Percentiles rank a stretch among this genome's conserved stretches.
Evolutionary conservation across 2,797 vertebrate species (phyloP).

Genomic region (Denticeps clupeoides): DNA sequence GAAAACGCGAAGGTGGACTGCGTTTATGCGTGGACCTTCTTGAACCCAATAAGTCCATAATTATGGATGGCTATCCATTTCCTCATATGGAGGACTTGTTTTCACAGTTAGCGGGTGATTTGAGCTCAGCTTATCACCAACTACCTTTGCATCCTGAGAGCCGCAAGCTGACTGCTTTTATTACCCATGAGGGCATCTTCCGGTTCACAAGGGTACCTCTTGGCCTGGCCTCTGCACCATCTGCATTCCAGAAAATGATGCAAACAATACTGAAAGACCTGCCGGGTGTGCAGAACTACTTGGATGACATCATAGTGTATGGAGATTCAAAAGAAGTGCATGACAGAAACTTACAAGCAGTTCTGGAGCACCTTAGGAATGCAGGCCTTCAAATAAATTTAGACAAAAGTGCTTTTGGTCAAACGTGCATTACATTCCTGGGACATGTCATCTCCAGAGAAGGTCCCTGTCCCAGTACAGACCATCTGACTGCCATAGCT

Average conservation of each 20-base stretch:
- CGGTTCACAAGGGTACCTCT: background rate
- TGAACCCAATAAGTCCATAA: constrained; percentile 5
- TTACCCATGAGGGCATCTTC: background rate
- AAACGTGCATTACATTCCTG: too few relatives aligned
- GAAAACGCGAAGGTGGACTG: background rate
- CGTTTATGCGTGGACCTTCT: background rate
- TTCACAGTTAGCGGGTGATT: background rate
- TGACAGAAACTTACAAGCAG: too few relatives aligned
- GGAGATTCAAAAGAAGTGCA: too few relatives aligned
- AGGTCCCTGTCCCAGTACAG: too few relatives aligned
- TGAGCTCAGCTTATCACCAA: constrained; percentile 1
- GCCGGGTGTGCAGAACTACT: too few relatives aligned
- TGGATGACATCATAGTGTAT: too few relatives aligned
- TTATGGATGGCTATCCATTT: constrained; percentile 8
- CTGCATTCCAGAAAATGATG: too few relatives aligned
- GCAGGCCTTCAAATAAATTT: background rate
- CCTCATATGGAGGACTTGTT: constrained; percentile 7
- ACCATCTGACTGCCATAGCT: too few relatives aligned
- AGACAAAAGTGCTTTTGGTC: background rate
- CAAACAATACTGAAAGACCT: too few relatives aligned
- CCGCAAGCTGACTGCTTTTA: background rate
- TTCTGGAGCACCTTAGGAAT: too few relatives aligned
- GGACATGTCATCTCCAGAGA: too few relatives aligned
- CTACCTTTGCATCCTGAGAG: constrained; percentile 1
- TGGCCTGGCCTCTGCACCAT: background rate